Percentiles rank a stretch among this genome's conserved stretches.
Conservation (phyloP, 2,113 vertebrate genomes). For the Oxyura jamaicensis region DNA sequence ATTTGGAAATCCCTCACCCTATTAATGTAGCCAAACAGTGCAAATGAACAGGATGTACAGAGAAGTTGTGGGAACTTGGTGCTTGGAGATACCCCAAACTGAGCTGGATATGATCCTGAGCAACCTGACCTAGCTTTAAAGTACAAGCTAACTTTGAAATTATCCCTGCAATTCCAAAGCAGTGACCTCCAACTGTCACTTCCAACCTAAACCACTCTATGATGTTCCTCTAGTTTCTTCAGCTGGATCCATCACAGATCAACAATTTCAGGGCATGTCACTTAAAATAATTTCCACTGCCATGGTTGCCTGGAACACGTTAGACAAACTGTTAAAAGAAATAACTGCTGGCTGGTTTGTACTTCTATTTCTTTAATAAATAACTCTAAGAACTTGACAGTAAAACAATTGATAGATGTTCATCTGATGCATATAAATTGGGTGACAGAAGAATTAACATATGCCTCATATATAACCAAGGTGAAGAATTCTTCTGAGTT, state of each 20-base stretch:
- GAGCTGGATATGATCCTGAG: not conserved
- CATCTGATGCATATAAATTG: not conserved
- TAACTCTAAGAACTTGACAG: not conserved
- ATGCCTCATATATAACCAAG: not conserved
- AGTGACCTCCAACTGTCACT: slow-evolving; percentile 25
- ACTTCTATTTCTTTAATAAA: not conserved
- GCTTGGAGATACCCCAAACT: not conserved
- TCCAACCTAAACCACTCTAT: not conserved
- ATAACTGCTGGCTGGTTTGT: not conserved
- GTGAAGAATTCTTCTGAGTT: not conserved
- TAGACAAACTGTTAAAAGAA: not conserved
- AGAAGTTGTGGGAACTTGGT: not conserved
- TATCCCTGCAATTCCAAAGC: not conserved
- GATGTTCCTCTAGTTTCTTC: not conserved
- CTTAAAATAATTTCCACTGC: not conserved
- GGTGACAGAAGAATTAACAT: not conserved
- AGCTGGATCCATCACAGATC: not conserved
- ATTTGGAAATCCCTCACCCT: not conserved
- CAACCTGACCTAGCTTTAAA: not conserved
- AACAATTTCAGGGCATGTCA: not conserved
- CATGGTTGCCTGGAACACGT: not conserved
- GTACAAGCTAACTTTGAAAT: slow-evolving; percentile 12
- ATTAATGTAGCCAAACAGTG: not conserved
- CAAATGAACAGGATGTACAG: not conserved
- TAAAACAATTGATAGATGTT: not conserved